A percentile compares a stretch with the other conserved stretches of the same genome.
phyloP scores from a whole-genome alignment of 2,797 vertebrate genomes.

The Phrynocephalus forsythii region DNA sequence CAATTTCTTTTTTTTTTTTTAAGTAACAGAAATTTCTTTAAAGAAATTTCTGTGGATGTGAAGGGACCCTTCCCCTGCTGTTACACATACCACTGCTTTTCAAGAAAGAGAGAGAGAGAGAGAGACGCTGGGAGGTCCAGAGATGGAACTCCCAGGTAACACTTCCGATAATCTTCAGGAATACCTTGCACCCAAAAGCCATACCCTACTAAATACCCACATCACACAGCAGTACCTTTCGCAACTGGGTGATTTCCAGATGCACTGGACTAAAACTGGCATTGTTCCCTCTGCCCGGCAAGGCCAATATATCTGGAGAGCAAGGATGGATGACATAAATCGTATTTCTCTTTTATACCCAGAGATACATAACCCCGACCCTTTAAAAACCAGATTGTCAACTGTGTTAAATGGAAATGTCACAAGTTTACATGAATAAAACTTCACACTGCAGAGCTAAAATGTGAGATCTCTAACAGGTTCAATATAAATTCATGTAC shows the following conservation, averaged over 20 bases:
- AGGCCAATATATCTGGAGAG: neutral
- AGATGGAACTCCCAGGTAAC: neutral
- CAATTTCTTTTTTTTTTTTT: neutral
- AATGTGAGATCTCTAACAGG: constrained; percentile 4
- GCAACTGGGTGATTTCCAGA: neutral
- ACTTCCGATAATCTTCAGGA: neutral
- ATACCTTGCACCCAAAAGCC: neutral
- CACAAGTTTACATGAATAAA: neutral
- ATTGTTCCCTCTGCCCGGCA: neutral
- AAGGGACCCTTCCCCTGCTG: no score
- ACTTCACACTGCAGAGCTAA: neutral
- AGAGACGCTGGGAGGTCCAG: neutral
- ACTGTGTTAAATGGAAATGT: constrained; percentile 8
- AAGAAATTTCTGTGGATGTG: neutral
- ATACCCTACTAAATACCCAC: neutral
- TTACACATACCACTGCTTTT: neutral
- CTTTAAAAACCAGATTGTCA: constrained; percentile 1
- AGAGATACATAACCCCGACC: neutral
- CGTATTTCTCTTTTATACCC: neutral
- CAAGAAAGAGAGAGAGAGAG: no score
- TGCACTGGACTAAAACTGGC: neutral
- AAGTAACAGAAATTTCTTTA: neutral
- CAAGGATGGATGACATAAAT: neutral
- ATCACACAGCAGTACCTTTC: neutral
- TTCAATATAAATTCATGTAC: neutral